phyloP scores from a whole-genome alignment of 2,113 vertebrate species.

The Dasyprocta punctata region DNA sequence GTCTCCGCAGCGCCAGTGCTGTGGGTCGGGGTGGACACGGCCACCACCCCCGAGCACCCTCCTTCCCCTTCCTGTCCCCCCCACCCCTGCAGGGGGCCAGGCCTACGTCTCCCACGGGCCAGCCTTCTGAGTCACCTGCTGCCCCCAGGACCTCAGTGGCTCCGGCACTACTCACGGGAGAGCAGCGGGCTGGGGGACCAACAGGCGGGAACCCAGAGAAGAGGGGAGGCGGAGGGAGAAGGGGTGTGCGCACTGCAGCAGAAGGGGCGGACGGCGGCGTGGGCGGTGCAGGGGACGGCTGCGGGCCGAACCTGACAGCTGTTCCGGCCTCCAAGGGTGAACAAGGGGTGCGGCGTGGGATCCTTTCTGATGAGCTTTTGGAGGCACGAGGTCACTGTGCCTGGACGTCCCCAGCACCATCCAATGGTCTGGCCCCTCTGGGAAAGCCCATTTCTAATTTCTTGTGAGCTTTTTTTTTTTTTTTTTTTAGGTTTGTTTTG shows the following conservation, averaged over 20 bases:
- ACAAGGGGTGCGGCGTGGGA: rapidly evolving
- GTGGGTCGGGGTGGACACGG: rapidly evolving
- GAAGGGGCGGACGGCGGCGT: neutral
- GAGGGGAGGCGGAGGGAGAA: rapidly evolving
- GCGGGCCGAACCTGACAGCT: neutral
- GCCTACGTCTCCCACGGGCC: neutral
- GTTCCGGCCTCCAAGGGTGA: neutral
- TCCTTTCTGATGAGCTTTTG: neutral
- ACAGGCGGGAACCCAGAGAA: rapidly evolving
- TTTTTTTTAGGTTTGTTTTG: too few relatives aligned
- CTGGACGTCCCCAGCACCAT: rapidly evolving
- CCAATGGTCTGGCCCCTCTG: rapidly evolving
- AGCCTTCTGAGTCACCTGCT: neutral
- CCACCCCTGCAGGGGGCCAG: neutral
- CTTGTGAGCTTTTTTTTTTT: neutral
- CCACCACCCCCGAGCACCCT: rapidly evolving
- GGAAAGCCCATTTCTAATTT: neutral
- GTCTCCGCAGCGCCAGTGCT: neutral
- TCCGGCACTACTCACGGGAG: neutral
- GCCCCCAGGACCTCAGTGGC: neutral
- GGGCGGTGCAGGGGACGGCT: neutral
- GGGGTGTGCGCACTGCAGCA: rapidly evolving
- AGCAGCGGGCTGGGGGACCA: neutral
- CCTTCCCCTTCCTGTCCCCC: neutral
- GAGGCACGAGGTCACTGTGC: too few relatives aligned